Base-by-base conservation (phyloP, 2,888 invertebrate species). In the Pantelozetes paolii region DNA sequence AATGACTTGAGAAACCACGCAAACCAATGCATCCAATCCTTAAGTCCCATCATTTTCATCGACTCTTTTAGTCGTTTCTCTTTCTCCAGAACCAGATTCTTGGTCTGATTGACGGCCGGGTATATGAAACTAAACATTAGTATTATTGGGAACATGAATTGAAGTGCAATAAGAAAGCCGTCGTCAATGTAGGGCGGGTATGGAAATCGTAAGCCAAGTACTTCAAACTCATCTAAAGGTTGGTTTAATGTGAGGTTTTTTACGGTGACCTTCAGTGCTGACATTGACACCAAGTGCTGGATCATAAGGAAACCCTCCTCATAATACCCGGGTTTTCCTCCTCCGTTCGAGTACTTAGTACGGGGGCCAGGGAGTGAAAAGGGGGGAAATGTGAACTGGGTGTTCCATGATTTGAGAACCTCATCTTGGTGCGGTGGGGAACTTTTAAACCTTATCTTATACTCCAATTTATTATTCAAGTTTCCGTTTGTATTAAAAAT, bases 81-180 rank as follows among this genome's bases (percentile, higher is more conserved):
- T 76, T 85, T 85, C 78, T 85, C 85, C 77, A 84, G 83, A 26
- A 85, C 85, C 70, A 85, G 83, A 76, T 81, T 82, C 78, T 85
- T 84, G 0, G 84, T 84, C 26, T 84, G 36, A 59, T 90, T 90
- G n/a, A 91, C 88, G 72, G 89, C 89, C 0, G 89, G 88, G 81
- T 92, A 91, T 73, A 90, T 88, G 80, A 90, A 93, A 80, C 90
- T 90, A 23, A 93, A 83, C 83, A 92, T 84, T 30, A 94, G 84
- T 67, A 94, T 88, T 77, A 90, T 83, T 0, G 92, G 89, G 74
- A 93, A 86, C 78, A 89, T 85, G 15, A 84, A 81, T 80, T 88
- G 86, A 50, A 92, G 81, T 0, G 87, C 87, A 42, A 86, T 83
- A 0, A 91, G 82, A 30, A 91, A 86, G 0, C 85, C 81, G 81